Conservation (phyloP, 2,113 vertebrate genomes). For the Tiliqua scincoides region DNA sequence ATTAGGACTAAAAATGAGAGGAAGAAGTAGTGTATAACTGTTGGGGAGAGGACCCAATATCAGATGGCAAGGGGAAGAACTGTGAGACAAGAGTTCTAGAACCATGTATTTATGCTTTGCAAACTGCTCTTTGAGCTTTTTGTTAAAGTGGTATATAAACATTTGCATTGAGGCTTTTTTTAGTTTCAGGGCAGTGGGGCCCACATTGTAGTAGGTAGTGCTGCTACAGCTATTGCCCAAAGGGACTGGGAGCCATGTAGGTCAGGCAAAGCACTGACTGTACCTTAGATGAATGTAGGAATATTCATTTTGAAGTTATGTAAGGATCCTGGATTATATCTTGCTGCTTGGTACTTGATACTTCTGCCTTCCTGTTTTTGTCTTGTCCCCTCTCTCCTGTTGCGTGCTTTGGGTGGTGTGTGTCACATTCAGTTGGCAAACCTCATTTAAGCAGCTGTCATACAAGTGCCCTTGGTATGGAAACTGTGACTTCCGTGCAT, state of each 20-base stretch:
- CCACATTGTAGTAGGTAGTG: not conserved
- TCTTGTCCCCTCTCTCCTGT: not conserved
- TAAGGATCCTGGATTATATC: not conserved
- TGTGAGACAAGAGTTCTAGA: too few species aligned
- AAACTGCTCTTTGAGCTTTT: too few species aligned
- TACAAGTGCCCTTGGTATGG: not conserved
- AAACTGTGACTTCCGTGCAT: not conserved
- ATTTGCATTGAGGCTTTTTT: not conserved
- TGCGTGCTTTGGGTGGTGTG: not conserved
- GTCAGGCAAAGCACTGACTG: not conserved
- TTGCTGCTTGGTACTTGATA: not conserved
- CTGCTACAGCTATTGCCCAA: not conserved
- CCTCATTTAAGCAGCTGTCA: not conserved
- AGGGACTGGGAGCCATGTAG: not conserved
- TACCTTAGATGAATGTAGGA: not conserved
- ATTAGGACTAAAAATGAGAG: not conserved
- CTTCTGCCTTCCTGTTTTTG: not conserved
- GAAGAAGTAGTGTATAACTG: not conserved
- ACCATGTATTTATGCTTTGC: too few species aligned
- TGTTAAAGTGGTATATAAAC: not conserved
- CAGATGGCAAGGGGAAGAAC: too few species aligned
- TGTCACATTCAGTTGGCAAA: not conserved
- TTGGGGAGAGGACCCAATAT: too few species aligned
- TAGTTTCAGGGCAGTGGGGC: not conserved
- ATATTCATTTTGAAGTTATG: not conserved